Conservation (phyloP, 2,797 vertebrate genomes). For the Antrozous pallidus region DNA sequence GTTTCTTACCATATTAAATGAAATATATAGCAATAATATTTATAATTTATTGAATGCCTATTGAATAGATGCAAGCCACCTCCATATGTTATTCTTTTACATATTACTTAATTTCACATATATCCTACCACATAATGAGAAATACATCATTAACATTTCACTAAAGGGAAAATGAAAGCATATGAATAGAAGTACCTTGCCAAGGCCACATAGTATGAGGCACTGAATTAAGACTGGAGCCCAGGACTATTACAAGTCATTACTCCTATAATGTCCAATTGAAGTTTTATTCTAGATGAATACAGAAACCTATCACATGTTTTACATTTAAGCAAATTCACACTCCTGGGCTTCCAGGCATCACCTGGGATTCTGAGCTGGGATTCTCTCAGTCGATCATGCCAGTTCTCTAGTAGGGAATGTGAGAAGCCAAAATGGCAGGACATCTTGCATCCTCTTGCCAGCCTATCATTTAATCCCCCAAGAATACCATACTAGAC, state of each 20-base stretch:
- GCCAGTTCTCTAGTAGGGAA: neutral
- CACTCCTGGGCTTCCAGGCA: neutral
- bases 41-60: neutral
- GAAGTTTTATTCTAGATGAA: no score
- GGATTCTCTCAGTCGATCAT: neutral
- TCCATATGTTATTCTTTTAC: neutral
- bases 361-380: neutral
- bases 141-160: neutral
- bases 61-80: neutral
- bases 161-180: neutral
- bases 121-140: neutral
- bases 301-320: no score
- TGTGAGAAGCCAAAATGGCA: neutral
- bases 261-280: neutral
- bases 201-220: neutral
- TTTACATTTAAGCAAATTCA: neutral
- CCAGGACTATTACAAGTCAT: neutral
- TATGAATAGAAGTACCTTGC: neutral
- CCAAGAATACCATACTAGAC: neutral
- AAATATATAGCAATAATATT: neutral
- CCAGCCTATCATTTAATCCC: neutral
- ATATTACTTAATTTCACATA: neutral
- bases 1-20: neutral
- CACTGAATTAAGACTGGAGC: neutral
- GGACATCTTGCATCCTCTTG: no score